Conservation (phyloP, 2,797 vertebrate species). For the Fringilla coelebs region DNA sequence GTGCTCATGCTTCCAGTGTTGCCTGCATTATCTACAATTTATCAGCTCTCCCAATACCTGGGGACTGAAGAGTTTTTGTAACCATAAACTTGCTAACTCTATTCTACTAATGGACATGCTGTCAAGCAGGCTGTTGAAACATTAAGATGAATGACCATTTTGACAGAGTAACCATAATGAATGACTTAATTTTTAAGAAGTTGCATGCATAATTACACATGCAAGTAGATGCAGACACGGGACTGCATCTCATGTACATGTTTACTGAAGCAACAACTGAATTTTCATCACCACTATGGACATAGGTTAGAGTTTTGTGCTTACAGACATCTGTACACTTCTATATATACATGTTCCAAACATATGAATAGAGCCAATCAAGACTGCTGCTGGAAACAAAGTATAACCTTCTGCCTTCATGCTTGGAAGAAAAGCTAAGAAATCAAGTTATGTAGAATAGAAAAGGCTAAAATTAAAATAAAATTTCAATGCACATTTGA, state of each 20-base stretch:
- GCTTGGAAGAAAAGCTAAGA: background rate
- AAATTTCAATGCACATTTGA: background rate
- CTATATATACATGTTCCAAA: background rate
- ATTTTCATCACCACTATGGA: background rate
- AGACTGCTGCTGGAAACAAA: background rate
- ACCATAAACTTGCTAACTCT: background rate
- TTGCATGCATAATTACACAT: background rate
- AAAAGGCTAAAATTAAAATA: background rate
- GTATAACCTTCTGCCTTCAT: background rate
- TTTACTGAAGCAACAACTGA: background rate
- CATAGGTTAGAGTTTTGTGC: background rate
- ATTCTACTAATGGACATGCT: background rate
- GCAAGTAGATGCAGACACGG: background rate
- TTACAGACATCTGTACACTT: background rate
- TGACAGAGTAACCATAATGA: background rate
- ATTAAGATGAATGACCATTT: background rate
- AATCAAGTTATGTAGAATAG: background rate
- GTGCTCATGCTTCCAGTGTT: fast-evolving
- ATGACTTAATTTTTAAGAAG: background rate
- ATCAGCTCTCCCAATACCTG: background rate
- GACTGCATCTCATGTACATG: background rate
- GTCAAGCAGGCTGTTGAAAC: background rate
- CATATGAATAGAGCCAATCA: background rate
- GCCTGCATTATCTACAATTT: background rate
- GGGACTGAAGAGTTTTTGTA: background rate